phyloP scores from a whole-genome alignment of 2,888 invertebrate species.

The Villa cingulata region DNA sequence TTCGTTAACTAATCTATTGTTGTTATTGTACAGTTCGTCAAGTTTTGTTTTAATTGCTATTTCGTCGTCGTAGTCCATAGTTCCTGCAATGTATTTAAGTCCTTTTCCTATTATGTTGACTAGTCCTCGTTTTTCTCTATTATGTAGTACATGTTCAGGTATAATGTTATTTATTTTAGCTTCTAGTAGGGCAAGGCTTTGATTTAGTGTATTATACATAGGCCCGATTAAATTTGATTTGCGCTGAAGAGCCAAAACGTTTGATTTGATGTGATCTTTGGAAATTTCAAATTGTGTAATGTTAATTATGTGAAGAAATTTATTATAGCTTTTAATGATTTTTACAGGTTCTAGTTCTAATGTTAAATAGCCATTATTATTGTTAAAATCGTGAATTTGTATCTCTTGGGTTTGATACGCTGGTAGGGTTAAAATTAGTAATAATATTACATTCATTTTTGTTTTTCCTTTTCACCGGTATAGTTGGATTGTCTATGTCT shows the following conservation, averaged over 20 bases:
- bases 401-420: background rate
- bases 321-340: background rate
- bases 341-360: background rate
- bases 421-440: background rate
- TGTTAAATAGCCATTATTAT: background rate
- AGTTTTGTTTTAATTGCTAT: background rate
- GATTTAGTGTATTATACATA: background rate
- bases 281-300: background rate
- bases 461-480: background rate
- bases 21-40: background rate
- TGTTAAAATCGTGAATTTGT: background rate
- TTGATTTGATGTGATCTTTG: background rate
- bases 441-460: background rate
- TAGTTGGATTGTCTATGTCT: background rate
- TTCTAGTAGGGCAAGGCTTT: background rate
- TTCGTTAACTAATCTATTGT: background rate
- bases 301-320: conserved; percentile 1
- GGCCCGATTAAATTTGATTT: background rate
- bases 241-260: background rate
- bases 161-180: background rate
- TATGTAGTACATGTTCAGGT: background rate
- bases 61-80: background rate
- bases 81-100: background rate
- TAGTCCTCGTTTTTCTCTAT: background rate
- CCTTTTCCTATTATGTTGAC: background rate